Base-by-base conservation (phyloP, 2,113 vertebrate genomes). In the Orientallactaga bullata region DNA sequence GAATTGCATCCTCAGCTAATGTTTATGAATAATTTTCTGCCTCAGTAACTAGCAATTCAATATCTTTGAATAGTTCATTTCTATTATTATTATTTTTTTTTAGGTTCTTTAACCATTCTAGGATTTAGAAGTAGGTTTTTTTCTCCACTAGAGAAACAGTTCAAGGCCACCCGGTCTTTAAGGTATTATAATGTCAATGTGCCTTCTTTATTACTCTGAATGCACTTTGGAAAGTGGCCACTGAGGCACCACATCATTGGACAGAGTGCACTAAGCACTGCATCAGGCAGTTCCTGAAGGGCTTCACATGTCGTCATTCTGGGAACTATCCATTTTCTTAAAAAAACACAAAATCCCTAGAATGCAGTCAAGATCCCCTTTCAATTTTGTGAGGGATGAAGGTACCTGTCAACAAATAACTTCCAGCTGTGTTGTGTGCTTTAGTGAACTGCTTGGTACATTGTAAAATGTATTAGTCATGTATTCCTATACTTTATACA, bases 171-270 rank as follows among this genome's bases (percentile, higher is more conserved):
- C 21, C 60, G 42, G 0, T 60, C 37, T 86, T 17, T 93, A 24
- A 82, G 55, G 78, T 63, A 73, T 12, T 74, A 3, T 66, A 81
- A 85, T 61, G 60, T 93, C 81, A 61, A 63, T 73, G 5, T 85
- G 63, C 32, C 12, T 94, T 17, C 60, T 85, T 95, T 76, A 8
- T 81, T 30, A 77, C 88, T 89, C 28, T 39, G 21, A 86, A 72
- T 83, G 32, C 73, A 6, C 63, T 93, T 93, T 93, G 35, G 76
- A 91, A 89, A 42, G 32, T 77, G 79, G 23, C 60, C 84, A 20
- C 39, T 51, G 69, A 61, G 66, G 28, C 61, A 9, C 58, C 5
- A 58, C 20, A 32, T 42, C 42, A 9, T 47, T 68, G 17, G 72
- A 13, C 37, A 6, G 18, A 17, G 6, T 55, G 0, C 73, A 1